Conservation (phyloP, 1,140 invertebrate species). For the Colletes gigas region DNA sequence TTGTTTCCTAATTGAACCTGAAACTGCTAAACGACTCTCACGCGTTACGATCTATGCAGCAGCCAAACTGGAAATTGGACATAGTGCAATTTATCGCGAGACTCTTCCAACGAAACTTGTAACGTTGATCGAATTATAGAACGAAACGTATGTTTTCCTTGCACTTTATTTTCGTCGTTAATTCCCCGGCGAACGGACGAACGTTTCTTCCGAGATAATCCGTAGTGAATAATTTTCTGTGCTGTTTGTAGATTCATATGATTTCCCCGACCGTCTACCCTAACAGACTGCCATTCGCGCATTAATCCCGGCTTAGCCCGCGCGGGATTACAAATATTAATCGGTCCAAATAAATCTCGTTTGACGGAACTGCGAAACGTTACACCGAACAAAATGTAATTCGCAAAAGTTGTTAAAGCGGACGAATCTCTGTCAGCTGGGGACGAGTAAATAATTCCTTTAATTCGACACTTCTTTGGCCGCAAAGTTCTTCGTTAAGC, state of each 20-base stretch:
- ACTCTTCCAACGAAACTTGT: too few species aligned
- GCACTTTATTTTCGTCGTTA: too few species aligned
- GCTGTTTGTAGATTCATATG: constrained; percentile 9
- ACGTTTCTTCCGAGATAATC: neutral
- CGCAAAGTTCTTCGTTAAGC: too few species aligned
- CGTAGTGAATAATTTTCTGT: constrained; percentile 3
- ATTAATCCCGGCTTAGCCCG: neutral
- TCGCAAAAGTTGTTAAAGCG: neutral
- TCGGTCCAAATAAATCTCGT: neutral
- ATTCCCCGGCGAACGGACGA: neutral
- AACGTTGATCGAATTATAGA: too few species aligned
- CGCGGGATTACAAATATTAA: neutral
- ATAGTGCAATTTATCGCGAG: too few species aligned
- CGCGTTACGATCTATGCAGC: too few species aligned
- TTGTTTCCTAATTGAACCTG: too few species aligned
- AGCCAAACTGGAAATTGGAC: too few species aligned
- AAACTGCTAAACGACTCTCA: constrained; percentile 2
- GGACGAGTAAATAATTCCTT: neutral
- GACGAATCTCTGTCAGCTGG: too few species aligned
- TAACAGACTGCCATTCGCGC: neutral
- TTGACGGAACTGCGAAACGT: neutral
- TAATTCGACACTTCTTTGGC: too few species aligned
- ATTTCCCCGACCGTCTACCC: neutral
- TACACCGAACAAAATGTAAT: too few species aligned
- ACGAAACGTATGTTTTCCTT: too few species aligned